Evolutionary conservation across 2,113 vertebrate genomes (phyloP), one percentile per base, ranked within the genome.

Genomic region (Vidua macroura): DNA sequence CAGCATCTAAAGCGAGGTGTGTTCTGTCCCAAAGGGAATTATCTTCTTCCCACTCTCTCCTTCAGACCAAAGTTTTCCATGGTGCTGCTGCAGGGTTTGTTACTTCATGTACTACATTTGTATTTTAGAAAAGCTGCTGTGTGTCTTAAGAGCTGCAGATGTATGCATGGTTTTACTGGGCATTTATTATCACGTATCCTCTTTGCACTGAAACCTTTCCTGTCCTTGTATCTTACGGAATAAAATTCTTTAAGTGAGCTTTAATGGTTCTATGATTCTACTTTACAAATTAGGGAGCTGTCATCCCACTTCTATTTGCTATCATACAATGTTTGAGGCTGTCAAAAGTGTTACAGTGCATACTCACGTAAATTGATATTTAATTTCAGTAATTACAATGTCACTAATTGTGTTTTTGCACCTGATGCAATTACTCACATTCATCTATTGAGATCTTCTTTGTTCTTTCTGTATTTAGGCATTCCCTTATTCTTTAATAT

Each of bases 161-260:
- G 37, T 35, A 49, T 73, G 70, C 82, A 83, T 90, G 81, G 30
- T 69, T 95, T 91, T 62, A 43, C 46, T 59, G 70, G 63, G 67
- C 55, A 83, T 91, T 95, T 90, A 70, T 70, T 81, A 90, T 56
- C 73, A 90, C 67, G 87, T 66, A 60, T 5, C 63, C 39, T 91
- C 72, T 83, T 78, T 86, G 78, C 84, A 90, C 63, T 80, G 66
- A 81, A 95, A 77, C 31, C 48, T 91, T 82, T 44, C 48, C 60
- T 46, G 46, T 70, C 64, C 60, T 86, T 86, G 33, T 87, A 77
- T 48, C 60, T 67, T 67, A 91, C 0, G 0, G 55, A 91, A 91
- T 90, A 92, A 95, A 95, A 85, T 90, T 78, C 64, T 94, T 80
- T 69, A 91, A 90, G 75, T 37, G 87, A 91, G 39, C 10, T 95